Percentiles rank a stretch among this genome's conserved stretches.
These are phyloP conservation scores for Sinonovacula constricta DNA, from an alignment of 1,140 invertebrate species.

Conservation along the genomic window DNA sequence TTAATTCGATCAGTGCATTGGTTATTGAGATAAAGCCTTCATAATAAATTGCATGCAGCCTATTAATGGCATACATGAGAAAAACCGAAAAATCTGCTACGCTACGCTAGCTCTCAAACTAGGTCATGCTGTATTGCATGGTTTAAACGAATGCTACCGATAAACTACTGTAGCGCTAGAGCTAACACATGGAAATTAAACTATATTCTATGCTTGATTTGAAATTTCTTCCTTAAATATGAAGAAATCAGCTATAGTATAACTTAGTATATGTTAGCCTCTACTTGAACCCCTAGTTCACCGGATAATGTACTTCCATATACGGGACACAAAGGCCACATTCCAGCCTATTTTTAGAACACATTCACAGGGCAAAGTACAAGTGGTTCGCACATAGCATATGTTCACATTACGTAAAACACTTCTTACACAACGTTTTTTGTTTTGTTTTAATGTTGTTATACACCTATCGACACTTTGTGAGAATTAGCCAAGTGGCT, in stretches of 20 bases:
- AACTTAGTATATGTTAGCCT: constrained; percentile 54
- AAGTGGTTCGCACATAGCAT: too few relatives aligned
- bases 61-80: constrained; percentile 68
- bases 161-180: constrained; percentile 29
- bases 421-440: neutral
- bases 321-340: constrained; percentile 58
- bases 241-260: constrained; percentile 53
- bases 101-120: constrained; percentile 49
- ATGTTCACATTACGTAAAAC: too few relatives aligned
- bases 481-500: neutral
- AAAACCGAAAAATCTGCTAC: constrained; percentile 62
- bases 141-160: constrained; percentile 3
- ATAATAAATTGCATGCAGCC: too few relatives aligned
- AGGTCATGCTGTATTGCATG: constrained; percentile 58
- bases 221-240: constrained; percentile 22
- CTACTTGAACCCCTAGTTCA: constrained; percentile 63
- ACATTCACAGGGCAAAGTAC: too few relatives aligned
- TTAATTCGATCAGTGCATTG: too few relatives aligned
- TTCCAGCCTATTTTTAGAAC: too few relatives aligned
- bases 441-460: neutral
- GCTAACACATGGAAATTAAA: constrained; percentile 5
- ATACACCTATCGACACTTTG: neutral
- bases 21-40: too few relatives aligned
- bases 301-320: constrained; percentile 67
- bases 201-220: constrained; percentile 16